phyloP scores from a whole-genome alignment of 2,888 invertebrate species.

The Serrognathus titanus region DNA sequence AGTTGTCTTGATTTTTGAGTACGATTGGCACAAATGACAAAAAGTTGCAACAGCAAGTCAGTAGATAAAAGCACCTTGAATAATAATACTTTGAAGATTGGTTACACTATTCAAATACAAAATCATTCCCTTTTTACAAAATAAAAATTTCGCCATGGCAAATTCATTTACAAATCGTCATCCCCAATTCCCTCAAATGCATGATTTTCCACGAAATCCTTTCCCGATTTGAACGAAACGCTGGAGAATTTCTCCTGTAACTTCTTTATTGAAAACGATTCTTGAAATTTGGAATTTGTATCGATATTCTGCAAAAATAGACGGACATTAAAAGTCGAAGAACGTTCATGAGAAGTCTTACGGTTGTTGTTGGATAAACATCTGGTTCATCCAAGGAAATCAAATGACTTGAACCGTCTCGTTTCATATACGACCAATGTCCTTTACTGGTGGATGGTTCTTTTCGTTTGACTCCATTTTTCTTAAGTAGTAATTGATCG shows the following conservation, averaged over 20 bases:
- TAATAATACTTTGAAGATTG: no score
- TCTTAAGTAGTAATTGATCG: conserved; percentile 81
- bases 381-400: conserved; percentile 50
- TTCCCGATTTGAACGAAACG: conserved; percentile 66
- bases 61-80: no score
- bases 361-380: conserved; percentile 25
- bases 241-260: conserved; percentile 69
- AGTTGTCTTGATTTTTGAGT: no score
- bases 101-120: no score
- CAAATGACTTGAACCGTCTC: conserved; percentile 69
- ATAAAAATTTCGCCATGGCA: not conserved
- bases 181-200: conserved; percentile 95
- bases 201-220: conserved; percentile 80
- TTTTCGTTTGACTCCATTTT: conserved; percentile 56
- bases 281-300: conserved; percentile 55
- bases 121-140: no score
- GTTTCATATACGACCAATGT: conserved; percentile 67
- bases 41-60: no score
- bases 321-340: no score
- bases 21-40: no score
- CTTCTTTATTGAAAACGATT: conserved; percentile 73
- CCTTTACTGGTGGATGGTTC: conserved; percentile 44
- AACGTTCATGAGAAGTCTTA: not conserved
- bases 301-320: conserved; percentile 54
- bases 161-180: conserved; percentile 69